Percentiles rank a stretch among this genome's conserved stretches.
Evolutionary conservation across 2,797 vertebrate genomes (phyloP).

Genomic region (Enteromius paludinosus): DNA sequence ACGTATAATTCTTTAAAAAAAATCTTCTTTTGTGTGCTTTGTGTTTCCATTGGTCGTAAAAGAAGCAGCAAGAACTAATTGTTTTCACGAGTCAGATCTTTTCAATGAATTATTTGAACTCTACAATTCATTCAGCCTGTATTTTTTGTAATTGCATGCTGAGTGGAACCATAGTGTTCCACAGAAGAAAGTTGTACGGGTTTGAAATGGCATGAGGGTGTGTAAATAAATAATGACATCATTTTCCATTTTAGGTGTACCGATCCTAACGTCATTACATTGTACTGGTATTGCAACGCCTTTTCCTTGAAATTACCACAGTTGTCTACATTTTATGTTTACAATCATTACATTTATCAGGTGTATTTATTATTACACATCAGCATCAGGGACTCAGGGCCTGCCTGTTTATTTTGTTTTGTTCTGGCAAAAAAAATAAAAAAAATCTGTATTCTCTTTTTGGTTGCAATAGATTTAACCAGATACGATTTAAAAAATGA

Average conservation of each 20-base stretch:
- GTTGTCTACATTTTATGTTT: not conserved
- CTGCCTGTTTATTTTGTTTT: not conserved
- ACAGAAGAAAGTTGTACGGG: conserved; percentile 8
- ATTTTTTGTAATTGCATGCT: not conserved
- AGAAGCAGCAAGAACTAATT: not conserved
- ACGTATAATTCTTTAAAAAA: not conserved
- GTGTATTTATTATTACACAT: conserved; percentile 22
- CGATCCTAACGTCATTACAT: conserved; percentile 3
- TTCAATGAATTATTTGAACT: not conserved
- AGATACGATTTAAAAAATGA: conserved; percentile 49
- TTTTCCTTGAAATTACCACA: not conserved
- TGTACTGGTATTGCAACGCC: not conserved
- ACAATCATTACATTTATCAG: not conserved
- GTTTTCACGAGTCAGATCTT: not conserved
- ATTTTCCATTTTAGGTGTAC: conserved; percentile 14
- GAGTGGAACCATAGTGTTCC: not conserved
- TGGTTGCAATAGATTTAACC: conserved; percentile 40
- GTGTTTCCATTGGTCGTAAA: not conserved
- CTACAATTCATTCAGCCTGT: not conserved
- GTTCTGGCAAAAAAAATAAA: conserved; percentile 17
- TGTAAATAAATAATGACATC: conserved; percentile 28
- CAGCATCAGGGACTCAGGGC: not conserved
- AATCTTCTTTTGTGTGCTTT: not conserved
- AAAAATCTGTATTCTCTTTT: conserved; percentile 44
- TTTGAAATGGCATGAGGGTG: conserved; percentile 25